These are phyloP conservation scores for Speoplatyrhinus poulsoni DNA, from an alignment of 2,113 vertebrate genomes.

Conservation along the genomic window DNA sequence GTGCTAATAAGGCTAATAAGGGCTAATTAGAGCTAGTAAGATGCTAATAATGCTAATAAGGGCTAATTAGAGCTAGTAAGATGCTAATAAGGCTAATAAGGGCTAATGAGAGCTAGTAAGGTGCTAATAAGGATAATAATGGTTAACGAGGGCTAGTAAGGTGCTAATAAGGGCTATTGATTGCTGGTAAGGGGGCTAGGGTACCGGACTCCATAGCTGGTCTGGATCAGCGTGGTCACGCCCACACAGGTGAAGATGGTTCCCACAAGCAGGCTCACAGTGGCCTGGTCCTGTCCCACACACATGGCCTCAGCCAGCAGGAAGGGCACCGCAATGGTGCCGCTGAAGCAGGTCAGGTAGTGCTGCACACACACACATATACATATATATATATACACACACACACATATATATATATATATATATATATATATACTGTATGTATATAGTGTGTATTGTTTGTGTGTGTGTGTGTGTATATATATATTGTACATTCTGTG, in stretches of 20 bases:
- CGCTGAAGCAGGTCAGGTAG: slow-evolving; percentile 96
- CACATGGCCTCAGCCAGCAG: slow-evolving; percentile 93
- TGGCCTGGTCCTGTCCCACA: slow-evolving; percentile 88
- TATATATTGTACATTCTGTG: too few relatives aligned
- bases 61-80: too few relatives aligned
- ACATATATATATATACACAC: not conserved
- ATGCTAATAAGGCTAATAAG: not conserved
- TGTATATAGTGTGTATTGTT: too few relatives aligned
- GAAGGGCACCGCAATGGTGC: slow-evolving; percentile 93
- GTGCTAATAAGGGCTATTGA: not conserved
- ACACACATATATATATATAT: too few relatives aligned
- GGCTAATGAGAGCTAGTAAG: not conserved
- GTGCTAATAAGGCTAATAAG: not conserved
- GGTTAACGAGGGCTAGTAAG: not conserved
- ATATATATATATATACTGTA: too few relatives aligned
- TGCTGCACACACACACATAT: slow-evolving; percentile 74
- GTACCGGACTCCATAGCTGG: slow-evolving; percentile 90
- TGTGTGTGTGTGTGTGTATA: too few relatives aligned
- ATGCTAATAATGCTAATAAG: too few relatives aligned
- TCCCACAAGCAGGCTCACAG: slow-evolving; percentile 92
- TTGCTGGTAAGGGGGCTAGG: not conserved
- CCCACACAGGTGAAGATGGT: slow-evolving; percentile 96
- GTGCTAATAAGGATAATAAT: not conserved
- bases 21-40: not conserved
- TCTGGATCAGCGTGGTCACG: slow-evolving; percentile 94